phyloP scores from a whole-genome alignment of 2,797 vertebrate species.

The Siniperca undulata region DNA sequence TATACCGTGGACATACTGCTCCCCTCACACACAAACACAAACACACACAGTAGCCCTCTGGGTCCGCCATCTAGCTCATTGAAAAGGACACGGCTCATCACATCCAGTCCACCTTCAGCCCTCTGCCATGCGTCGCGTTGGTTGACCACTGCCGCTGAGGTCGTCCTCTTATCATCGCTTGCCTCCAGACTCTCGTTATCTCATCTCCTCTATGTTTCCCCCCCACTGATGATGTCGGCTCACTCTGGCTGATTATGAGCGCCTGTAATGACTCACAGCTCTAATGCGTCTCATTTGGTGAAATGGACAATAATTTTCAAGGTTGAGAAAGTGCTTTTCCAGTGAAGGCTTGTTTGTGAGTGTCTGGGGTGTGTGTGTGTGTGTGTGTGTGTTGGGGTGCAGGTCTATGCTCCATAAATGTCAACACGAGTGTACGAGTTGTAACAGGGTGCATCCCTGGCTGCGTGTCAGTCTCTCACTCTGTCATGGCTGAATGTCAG shows the following conservation, averaged over 20 bases:
- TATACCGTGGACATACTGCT: background rate
- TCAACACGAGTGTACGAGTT: background rate
- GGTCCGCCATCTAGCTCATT: background rate
- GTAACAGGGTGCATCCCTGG: background rate
- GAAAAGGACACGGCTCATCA: slow-evolving; percentile 39
- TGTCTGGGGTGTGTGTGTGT: background rate
- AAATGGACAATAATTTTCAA: slow-evolving; percentile 54
- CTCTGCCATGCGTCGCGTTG: background rate
- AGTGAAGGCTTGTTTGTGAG: slow-evolving; percentile 27
- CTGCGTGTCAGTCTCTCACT: slow-evolving; percentile 8
- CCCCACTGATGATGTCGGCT: slow-evolving; percentile 31
- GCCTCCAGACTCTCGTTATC: slow-evolving; percentile 38
- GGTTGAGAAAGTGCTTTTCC: slow-evolving; percentile 42
- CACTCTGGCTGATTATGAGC: slow-evolving; percentile 42
- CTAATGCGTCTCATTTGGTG: slow-evolving; percentile 59
- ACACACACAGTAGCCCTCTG: background rate
- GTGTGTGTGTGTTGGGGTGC: background rate
- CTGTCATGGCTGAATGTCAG: slow-evolving; percentile 61
- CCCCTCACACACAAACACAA: background rate
- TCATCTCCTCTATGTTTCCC: slow-evolving; percentile 29
- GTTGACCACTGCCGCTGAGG: slow-evolving; percentile 22
- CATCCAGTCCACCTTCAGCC: slow-evolving; percentile 12
- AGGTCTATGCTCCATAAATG: slow-evolving; percentile 22
- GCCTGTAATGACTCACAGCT: slow-evolving; percentile 57
- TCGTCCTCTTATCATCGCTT: background rate